These are phyloP conservation scores for Hoplostethus mediterraneus DNA, from an alignment of 2,797 vertebrate species.

Conservation along the genomic window DNA sequence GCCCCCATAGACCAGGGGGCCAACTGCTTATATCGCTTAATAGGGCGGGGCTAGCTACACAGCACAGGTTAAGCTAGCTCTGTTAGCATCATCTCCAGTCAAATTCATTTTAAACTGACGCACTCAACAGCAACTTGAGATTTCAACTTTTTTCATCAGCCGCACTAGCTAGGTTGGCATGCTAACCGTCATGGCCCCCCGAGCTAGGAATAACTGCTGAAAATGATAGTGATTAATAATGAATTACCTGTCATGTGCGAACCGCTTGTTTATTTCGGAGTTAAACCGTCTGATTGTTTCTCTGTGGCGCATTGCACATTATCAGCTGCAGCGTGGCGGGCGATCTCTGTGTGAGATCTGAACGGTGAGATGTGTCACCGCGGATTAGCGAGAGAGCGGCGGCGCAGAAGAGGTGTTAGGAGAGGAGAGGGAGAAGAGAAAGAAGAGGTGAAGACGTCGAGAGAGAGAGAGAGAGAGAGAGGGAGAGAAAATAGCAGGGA, in stretches of 20 bases:
- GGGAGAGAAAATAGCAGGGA: constrained; percentile 32
- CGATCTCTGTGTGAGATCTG: constrained; percentile 64
- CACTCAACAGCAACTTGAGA: constrained; percentile 27
- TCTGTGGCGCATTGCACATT: constrained; percentile 73
- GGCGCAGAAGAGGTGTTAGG: constrained; percentile 50
- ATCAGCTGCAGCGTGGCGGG: constrained; percentile 71
- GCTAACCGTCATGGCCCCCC: constrained; percentile 17
- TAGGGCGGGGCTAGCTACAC: neutral
- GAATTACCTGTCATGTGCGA: constrained; percentile 67
- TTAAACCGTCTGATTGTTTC: constrained; percentile 77
- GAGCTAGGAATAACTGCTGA: constrained; percentile 39
- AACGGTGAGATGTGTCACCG: constrained; percentile 67
- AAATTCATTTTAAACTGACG: constrained; percentile 1
- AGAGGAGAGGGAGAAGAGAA: constrained; percentile 36
- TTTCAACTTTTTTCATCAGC: constrained; percentile 14
- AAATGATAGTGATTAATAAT: constrained; percentile 66
- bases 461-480: constrained; percentile 8
- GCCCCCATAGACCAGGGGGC: too few relatives aligned
- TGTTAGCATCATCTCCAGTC: constrained; percentile 22
- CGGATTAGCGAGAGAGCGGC: constrained; percentile 56
- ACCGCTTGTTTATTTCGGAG: constrained; percentile 71
- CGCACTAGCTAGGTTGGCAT: constrained; percentile 16
- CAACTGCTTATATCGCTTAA: too few relatives aligned
- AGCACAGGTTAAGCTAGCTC: constrained; percentile 15
- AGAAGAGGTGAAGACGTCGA: constrained; percentile 32